phyloP scores from a whole-genome alignment of 2,797 vertebrate species.

The Diplodus puntazzo region DNA sequence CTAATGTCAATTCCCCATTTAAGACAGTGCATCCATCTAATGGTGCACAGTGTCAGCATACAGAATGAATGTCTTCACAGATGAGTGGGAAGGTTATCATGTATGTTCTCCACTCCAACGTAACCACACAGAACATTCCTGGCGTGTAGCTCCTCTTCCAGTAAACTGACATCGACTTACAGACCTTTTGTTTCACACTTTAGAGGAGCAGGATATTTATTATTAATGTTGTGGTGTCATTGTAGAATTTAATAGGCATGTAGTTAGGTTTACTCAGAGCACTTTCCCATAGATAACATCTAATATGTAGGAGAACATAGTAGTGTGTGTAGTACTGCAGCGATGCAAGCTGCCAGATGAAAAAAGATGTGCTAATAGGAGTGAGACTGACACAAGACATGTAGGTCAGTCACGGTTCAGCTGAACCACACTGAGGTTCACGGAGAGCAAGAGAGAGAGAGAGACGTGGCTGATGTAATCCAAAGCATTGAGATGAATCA shows the following conservation, averaged over 20 bases:
- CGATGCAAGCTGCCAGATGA: slow-evolving; percentile 17
- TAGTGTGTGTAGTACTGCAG: neutral
- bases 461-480: neutral
- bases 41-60: neutral
- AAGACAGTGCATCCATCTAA: slow-evolving; percentile 12
- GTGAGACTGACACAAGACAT: neutral
- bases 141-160: neutral
- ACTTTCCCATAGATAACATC: slow-evolving; percentile 41
- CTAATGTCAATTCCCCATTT: slow-evolving; percentile 1
- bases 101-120: slow-evolving; percentile 11
- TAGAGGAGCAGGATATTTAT: slow-evolving; percentile 34
- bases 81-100: neutral
- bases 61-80: neutral
- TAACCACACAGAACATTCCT: slow-evolving; percentile 10
- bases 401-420: slow-evolving; percentile 38
- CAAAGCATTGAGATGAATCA: neutral
- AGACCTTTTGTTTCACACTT: slow-evolving; percentile 11
- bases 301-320: slow-evolving; percentile 22
- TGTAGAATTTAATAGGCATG: slow-evolving; percentile 42
- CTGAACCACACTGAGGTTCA: neutral
- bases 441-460: neutral
- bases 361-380: slow-evolving; percentile 25
- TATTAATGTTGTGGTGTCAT: slow-evolving; percentile 54
- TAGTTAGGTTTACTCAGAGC: slow-evolving; percentile 8
- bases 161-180: neutral